A percentile compares a stretch with the other conserved stretches of the same genome.
These are phyloP conservation scores for Gari tellinella DNA, from an alignment of 2,888 invertebrate genomes.

Conservation along the genomic window DNA sequence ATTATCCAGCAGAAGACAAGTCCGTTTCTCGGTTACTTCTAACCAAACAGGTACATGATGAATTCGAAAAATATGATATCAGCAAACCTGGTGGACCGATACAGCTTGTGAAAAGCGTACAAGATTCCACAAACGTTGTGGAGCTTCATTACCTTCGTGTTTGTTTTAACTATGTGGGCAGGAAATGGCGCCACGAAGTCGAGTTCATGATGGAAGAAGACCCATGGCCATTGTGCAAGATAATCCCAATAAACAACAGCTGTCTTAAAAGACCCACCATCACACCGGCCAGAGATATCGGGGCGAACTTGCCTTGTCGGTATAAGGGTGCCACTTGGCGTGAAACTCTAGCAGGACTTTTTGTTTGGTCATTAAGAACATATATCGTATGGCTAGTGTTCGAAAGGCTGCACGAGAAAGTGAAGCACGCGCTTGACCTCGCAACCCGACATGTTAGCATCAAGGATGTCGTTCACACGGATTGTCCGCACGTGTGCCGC, in stretches of 20 bases:
- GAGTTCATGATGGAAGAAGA: slow-evolving; percentile 71
- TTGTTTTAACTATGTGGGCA: slow-evolving; percentile 58
- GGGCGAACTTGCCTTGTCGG: slow-evolving; percentile 49
- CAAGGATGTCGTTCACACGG: slow-evolving; percentile 44
- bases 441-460: slow-evolving; percentile 52
- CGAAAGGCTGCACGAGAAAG: slow-evolving; percentile 65
- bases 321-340: slow-evolving; percentile 68
- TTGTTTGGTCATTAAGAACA: slow-evolving; percentile 64
- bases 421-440: slow-evolving; percentile 57
- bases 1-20: slow-evolving; percentile 68
- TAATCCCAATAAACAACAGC: slow-evolving; percentile 59
- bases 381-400: slow-evolving; percentile 67
- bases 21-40: slow-evolving; percentile 67
- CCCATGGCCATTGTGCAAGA: slow-evolving; percentile 68
- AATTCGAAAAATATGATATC: slow-evolving; percentile 63
- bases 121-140: slow-evolving; percentile 38
- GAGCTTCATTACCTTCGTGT: slow-evolving; percentile 61
- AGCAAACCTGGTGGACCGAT: slow-evolving; percentile 67
- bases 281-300: slow-evolving; percentile 45
- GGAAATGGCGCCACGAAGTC: slow-evolving; percentile 65
- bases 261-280: slow-evolving; percentile 52
- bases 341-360: slow-evolving; percentile 65
- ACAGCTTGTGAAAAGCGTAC: slow-evolving; percentile 40
- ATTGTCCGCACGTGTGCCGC: slow-evolving; percentile 59
- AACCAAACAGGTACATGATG: slow-evolving; percentile 54